Base-by-base conservation (phyloP, 2,888 invertebrate species). In the Drosophila algonquin region DNA sequence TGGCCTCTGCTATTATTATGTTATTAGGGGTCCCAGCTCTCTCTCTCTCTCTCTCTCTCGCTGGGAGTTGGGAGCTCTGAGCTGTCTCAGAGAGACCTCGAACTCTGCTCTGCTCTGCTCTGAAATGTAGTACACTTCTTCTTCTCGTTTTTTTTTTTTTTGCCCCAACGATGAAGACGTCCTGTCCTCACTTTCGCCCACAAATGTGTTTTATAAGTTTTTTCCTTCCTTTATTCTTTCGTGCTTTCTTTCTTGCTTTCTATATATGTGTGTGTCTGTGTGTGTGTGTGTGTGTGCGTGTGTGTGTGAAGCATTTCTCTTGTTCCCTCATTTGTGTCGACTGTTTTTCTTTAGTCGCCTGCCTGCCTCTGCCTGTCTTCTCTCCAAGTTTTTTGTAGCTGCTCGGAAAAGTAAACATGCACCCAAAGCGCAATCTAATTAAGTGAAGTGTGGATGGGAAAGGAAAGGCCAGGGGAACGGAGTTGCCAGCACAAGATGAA, bases 341-440 rank as follows among this genome's bases (percentile, higher is more conserved):
- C 58, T 50, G n/a, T 64, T 76, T 59, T 70, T 78, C 52, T 52
- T 10, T 46, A 61, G 18, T 46, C 9, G 44, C 35, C 27, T 16
- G 27, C 21, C 53, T 63, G 24, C 30, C 30, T 27, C 30, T 27
- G 27, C 30, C 30, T 27, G 59, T 45, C 16, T 58, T 60, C 48
- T 52, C 40, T 21, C n/a, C 27, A 1, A 3, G 44, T 21, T 47
- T 45, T 72, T 67, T 50, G 56, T 60, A 67, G 52, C 70, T 46
- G 68, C 45, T 52, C 52, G 46, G 46, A 21, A 64, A 73, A 63
- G 86, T 72, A 82, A 86, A 81, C 81, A 86, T 79, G 86, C 75
- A 82, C 83, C 81, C 83, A 69, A 86, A 81, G 87, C 87, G 77
- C 86, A 81, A 86, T 86, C 83, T 86, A 81, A 81, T 81, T 81